Percentiles rank a stretch among this genome's conserved stretches.
These are phyloP conservation scores for Drosophila miranda DNA, from an alignment of 1,140 invertebrate species.

Conservation along the genomic window DNA sequence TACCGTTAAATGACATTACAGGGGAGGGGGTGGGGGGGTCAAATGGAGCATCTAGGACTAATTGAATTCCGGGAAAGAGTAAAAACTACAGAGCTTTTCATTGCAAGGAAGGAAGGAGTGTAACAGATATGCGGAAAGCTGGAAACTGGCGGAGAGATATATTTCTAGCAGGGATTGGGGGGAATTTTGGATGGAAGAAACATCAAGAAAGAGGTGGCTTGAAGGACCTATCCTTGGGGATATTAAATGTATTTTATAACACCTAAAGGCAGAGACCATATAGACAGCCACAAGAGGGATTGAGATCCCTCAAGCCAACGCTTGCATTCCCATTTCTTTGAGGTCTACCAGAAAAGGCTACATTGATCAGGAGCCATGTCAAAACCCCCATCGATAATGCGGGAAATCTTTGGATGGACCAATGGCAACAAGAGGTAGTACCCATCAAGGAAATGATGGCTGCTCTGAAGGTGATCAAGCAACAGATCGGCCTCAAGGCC, in stretches of 20 bases:
- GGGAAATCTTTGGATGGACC: conserved; percentile 92
- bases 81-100: conserved; percentile 14
- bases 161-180: no score
- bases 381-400: conserved; percentile 97
- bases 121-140: background rate
- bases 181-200: no score
- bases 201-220: no score
- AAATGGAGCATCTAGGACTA: conserved; percentile 27
- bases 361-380: conserved; percentile 97
- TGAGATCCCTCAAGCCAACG: no score
- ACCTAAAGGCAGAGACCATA: no score
- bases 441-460: conserved; percentile 99
- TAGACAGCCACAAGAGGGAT: no score
- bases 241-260: no score
- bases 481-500: conserved; percentile 93
- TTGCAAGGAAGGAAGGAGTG: background rate
- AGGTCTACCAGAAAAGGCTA: conserved; percentile 89
- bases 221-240: no score
- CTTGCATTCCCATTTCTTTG: no score
- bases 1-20: conserved; percentile 43
- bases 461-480: conserved; percentile 96
- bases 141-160: no score
- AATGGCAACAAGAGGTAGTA: conserved; percentile 98
- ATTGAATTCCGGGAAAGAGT: conserved; percentile 43
- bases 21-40: no score